Conservation (phyloP, 2,113 vertebrate species). For the Glareola pratincola region DNA sequence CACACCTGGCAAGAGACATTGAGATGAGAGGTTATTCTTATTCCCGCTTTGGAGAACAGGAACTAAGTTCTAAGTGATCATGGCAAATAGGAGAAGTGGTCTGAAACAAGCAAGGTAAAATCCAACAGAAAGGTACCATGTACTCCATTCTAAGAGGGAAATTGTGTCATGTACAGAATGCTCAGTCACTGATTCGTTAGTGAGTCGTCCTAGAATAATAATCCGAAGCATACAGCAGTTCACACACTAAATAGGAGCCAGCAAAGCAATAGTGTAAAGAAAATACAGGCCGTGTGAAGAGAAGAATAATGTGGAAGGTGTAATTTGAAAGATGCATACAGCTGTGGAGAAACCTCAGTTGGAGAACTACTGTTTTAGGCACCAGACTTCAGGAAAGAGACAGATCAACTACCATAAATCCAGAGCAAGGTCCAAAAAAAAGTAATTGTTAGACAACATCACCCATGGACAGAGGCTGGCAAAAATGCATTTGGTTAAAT, state of each 20-base stretch:
- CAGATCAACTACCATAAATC: background rate
- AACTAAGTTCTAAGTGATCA: background rate
- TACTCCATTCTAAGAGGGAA: background rate
- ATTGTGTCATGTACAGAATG: background rate
- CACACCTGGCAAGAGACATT: background rate
- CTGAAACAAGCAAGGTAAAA: background rate
- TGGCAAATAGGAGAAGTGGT: background rate
- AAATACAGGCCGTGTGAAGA: background rate
- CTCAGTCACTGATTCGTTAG: too few species aligned
- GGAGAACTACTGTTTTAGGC: background rate
- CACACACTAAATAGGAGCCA: background rate
- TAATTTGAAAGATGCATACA: background rate
- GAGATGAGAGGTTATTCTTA: background rate
- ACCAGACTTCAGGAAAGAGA: background rate
- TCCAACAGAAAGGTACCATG: background rate
- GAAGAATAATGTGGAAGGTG: background rate
- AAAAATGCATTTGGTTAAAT: background rate
- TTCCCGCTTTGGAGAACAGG: background rate
- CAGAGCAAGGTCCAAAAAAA: background rate
- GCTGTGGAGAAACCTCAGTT: background rate
- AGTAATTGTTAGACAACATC: background rate
- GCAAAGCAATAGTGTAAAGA: background rate
- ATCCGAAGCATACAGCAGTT: background rate
- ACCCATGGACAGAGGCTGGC: background rate
- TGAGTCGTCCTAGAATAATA: background rate